phyloP scores from a whole-genome alignment of 2,797 vertebrate genomes.

The Remorina albescens region DNA sequence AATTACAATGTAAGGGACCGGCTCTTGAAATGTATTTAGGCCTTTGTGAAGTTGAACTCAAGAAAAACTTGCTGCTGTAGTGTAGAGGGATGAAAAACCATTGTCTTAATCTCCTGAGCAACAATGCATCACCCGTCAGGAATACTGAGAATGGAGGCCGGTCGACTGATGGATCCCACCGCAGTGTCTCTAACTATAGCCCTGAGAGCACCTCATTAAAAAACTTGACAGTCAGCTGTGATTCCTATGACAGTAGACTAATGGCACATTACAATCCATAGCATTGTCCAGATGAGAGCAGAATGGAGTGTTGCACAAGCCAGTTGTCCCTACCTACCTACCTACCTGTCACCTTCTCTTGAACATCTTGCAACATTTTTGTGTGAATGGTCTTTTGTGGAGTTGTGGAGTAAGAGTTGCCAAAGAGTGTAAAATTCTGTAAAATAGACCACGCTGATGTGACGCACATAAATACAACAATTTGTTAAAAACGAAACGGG shows the following conservation, averaged over 20 bases:
- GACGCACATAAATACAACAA: background rate
- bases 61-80: too few species aligned
- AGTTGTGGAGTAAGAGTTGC: background rate
- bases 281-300: background rate
- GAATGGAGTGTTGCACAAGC: background rate
- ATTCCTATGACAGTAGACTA: background rate
- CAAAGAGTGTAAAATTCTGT: background rate
- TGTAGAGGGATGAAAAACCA: background rate
- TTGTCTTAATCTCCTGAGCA: background rate
- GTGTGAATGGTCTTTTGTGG: background rate
- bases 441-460: background rate
- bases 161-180: background rate
- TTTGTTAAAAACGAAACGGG: background rate
- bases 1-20: too few species aligned
- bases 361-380: background rate
- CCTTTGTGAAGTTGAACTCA: too few species aligned
- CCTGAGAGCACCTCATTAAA: slow-evolving; percentile 10
- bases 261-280: background rate
- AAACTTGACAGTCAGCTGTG: background rate
- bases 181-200: background rate
- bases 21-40: background rate
- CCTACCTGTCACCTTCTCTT: background rate
- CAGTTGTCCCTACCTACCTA: too few species aligned
- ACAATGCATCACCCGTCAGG: background rate
- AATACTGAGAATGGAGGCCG: background rate